Conservation (phyloP, 2,888 invertebrate genomes). For the Parthenolecanium corni region DNA sequence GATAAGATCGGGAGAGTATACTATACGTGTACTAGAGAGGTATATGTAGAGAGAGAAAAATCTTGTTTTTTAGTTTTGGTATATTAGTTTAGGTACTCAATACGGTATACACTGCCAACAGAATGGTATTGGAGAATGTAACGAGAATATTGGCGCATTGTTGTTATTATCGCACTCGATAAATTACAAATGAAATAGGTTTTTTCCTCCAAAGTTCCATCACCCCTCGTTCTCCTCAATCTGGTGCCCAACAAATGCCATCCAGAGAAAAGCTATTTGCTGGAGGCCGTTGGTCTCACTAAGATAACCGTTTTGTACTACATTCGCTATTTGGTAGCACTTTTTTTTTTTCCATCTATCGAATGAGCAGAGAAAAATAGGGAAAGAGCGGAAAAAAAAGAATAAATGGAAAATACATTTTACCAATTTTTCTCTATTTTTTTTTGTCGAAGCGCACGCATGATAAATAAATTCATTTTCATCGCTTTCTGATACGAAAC, state of each 20-base stretch:
- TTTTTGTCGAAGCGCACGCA: no score
- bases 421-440: no score
- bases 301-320: neutral
- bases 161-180: slow-evolving; percentile 5
- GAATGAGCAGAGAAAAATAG: no score
- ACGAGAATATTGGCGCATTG: slow-evolving; percentile 6
- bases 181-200: slow-evolving; percentile 4
- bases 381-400: no score
- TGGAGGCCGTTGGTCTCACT: neutral
- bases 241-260: no score
- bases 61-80: neutral
- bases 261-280: neutral
- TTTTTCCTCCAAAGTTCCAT: neutral
- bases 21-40: no score
- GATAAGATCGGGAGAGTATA: no score
- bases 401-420: no score
- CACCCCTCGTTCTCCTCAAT: neutral
- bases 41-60: neutral
- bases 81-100: neutral
- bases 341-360: no score
- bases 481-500: no score
- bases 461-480: no score
- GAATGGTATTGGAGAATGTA: neutral
- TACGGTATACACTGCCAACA: neutral
- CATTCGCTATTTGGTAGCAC: neutral